phyloP scores from a whole-genome alignment of 1,140 invertebrate species.

The Psix sp. region DNA sequence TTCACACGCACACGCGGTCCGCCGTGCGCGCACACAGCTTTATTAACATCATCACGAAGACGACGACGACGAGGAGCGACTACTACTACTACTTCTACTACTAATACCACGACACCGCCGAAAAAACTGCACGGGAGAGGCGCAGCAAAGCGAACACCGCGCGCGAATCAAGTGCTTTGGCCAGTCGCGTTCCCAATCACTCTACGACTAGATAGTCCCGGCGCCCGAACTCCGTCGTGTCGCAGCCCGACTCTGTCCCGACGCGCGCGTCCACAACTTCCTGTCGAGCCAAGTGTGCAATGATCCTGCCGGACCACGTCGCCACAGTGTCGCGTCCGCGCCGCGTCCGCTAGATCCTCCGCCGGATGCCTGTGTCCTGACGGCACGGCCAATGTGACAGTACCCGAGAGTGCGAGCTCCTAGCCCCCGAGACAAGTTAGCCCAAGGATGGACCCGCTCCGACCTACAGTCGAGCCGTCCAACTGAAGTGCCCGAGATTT shows the following conservation, averaged over 20 bases:
- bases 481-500: background rate
- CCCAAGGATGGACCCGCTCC: background rate
- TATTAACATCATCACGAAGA: conserved; percentile 52
- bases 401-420: conserved; percentile 2
- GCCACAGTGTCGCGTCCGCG: conserved; percentile 25
- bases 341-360: conserved; percentile 24
- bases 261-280: conserved; percentile 10
- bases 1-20: conserved; percentile 45
- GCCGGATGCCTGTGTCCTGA: conserved; percentile 30
- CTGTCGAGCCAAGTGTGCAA: conserved; percentile 34
- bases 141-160: conserved; percentile 75
- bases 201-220: conserved; percentile 78
- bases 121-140: conserved; percentile 78
- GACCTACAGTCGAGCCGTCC: no score
- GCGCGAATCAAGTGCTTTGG: conserved; percentile 78
- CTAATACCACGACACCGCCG: conserved; percentile 65
- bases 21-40: conserved; percentile 55
- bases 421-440: background rate
- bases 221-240: conserved; percentile 68
- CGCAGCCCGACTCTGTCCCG: conserved; percentile 49
- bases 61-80: conserved; percentile 55
- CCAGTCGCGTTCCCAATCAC: conserved; percentile 78
- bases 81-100: conserved; percentile 60
- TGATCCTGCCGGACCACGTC: conserved; percentile 32
- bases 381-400: conserved; percentile 48